Evolutionary conservation across 1,140 invertebrate genomes (phyloP).

Genomic region (Drosophila auraria): DNA sequence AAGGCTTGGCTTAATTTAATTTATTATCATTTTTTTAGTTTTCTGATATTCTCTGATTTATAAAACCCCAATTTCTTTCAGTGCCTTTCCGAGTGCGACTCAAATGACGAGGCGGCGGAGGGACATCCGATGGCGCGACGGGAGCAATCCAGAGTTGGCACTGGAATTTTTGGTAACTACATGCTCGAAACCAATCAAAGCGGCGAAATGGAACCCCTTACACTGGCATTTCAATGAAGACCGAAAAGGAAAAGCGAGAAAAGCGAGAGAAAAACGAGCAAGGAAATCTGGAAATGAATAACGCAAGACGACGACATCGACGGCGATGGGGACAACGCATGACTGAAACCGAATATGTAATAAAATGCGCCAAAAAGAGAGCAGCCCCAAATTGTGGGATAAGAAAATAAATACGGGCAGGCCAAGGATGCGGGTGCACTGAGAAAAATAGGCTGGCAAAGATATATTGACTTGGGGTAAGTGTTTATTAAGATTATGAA

Average conservation of each 20-base stretch:
- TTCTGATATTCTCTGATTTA: too few species aligned
- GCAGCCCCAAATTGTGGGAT: conserved; percentile 31
- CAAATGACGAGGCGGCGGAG: conserved; percentile 23
- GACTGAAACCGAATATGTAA: conserved; percentile 70
- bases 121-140: not conserved
- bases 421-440: conserved; percentile 18
- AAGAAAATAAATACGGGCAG: conserved; percentile 37
- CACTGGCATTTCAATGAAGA: conserved; percentile 60
- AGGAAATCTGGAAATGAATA: conserved; percentile 63
- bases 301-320: conserved; percentile 59
- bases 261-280: not conserved
- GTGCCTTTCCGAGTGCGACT: conserved; percentile 11
- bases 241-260: conserved; percentile 24
- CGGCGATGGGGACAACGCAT: conserved; percentile 51
- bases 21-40: not conserved
- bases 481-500: too few species aligned
- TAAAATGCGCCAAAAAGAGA: conserved; percentile 60
- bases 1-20: not conserved
- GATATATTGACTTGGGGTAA: too few species aligned
- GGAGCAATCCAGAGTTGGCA: conserved; percentile 13
- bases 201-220: conserved; percentile 73
- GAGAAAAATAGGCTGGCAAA: not conserved
- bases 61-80: not conserved
- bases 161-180: conserved; percentile 61
- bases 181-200: conserved; percentile 70